Evolutionary conservation across 2,113 vertebrate species (phyloP).

Genomic region (Trachemys scripta): DNA sequence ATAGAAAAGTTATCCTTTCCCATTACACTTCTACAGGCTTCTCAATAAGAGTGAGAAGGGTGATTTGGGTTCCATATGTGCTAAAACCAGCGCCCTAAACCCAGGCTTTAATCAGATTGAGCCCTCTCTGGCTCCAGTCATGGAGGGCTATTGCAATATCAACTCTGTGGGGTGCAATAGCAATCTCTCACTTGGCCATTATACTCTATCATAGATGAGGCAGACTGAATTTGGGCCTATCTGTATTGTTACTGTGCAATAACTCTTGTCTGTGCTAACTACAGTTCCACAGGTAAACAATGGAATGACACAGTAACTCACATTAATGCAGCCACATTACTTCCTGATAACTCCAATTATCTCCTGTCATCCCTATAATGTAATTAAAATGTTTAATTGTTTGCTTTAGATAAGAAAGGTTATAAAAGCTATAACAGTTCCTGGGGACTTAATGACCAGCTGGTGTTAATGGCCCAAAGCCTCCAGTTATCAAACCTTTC

Average conservation of each 20-base stretch:
- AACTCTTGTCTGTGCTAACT: constrained; percentile 44
- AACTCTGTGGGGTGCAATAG: not conserved
- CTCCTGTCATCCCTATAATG: constrained; percentile 67
- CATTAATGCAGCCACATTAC: constrained; percentile 60
- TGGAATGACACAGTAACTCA: constrained; percentile 65
- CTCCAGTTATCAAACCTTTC: constrained; percentile 46
- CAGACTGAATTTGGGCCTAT: constrained; percentile 33
- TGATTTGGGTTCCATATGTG: not conserved
- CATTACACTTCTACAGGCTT: not conserved
- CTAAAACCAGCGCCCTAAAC: not conserved
- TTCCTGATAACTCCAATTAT: constrained; percentile 72
- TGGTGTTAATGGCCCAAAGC: constrained; percentile 60
- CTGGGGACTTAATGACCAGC: constrained; percentile 71
- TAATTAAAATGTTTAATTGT: constrained; percentile 76
- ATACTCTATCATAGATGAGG: not conserved
- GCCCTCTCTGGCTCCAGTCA: not conserved
- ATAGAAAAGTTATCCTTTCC: not conserved
- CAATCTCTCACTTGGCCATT: not conserved
- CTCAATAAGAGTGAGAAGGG: not conserved
- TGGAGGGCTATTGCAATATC: not conserved
- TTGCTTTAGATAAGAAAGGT: constrained; percentile 73
- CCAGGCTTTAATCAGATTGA: not conserved
- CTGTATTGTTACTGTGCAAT: not conserved
- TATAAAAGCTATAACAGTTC: constrained; percentile 71
- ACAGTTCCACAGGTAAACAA: constrained; percentile 55